These are phyloP conservation scores for Beris morrisii DNA, from an alignment of 2,888 invertebrate genomes.

Conservation along the genomic window DNA sequence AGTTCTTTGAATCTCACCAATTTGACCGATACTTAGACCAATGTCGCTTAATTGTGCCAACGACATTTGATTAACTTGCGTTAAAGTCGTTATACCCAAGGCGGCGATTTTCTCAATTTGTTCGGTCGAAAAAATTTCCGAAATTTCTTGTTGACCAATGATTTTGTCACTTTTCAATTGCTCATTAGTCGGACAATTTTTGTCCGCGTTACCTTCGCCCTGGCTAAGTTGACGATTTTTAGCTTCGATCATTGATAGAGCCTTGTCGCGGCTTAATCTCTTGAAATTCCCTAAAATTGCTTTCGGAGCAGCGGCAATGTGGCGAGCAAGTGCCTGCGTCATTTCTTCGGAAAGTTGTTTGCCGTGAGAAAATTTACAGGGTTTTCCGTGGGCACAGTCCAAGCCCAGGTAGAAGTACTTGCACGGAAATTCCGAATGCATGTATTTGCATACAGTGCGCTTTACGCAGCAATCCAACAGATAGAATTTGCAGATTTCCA, in stretches of 20 bases:
- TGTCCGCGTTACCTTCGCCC: background rate
- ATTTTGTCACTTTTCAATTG: too few species aligned
- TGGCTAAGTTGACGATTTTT: slow-evolving; percentile 11
- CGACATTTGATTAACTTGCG: slow-evolving; percentile 27
- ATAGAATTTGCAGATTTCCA: slow-evolving; percentile 36
- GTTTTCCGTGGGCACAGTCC: slow-evolving; percentile 25
- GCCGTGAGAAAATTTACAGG: slow-evolving; percentile 35
- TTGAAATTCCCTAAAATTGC: slow-evolving; percentile 34
- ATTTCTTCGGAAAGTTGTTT: slow-evolving; percentile 28
- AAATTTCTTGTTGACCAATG: slow-evolving; percentile 9
- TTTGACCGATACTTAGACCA: slow-evolving; percentile 24
- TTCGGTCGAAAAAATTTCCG: slow-evolving; percentile 14
- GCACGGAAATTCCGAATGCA: slow-evolving; percentile 36
- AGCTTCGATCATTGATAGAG: slow-evolving; percentile 14
- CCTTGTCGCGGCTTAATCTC: slow-evolving; percentile 20
- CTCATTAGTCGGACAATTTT: background rate
- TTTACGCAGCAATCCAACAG: slow-evolving; percentile 32
- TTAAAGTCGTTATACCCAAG: slow-evolving; percentile 22
- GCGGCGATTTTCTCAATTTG: slow-evolving; percentile 20
- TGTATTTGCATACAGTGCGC: slow-evolving; percentile 28
- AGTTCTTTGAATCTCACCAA: slow-evolving; percentile 27
- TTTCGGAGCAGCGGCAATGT: slow-evolving; percentile 33
- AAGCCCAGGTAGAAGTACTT: slow-evolving; percentile 34
- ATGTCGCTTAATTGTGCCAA: slow-evolving; percentile 34
- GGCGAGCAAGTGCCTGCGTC: slow-evolving; percentile 27